phyloP scores from a whole-genome alignment of 2,888 invertebrate genomes.

The Dolichomitus sp. region DNA sequence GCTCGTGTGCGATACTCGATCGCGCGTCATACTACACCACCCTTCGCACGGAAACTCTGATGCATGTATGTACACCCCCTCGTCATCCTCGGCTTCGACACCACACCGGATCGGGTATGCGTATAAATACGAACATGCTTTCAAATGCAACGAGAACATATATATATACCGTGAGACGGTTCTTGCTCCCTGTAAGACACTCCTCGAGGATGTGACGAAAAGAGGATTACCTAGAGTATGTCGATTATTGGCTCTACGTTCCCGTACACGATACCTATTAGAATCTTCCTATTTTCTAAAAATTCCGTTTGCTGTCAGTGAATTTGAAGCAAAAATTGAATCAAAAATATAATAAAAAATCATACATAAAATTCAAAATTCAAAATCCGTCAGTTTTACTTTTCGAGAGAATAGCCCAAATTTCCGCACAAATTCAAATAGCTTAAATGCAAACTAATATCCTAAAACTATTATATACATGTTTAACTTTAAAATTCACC shows the following conservation, averaged over 20 bases:
- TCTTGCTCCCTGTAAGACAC: conserved; percentile 14
- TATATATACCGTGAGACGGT: background rate
- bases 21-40: conserved; percentile 77
- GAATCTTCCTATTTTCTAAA: background rate
- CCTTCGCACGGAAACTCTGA: conserved; percentile 67
- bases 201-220: background rate
- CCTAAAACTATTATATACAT: too few relatives aligned
- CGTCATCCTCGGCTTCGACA: conserved; percentile 29
- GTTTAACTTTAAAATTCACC: background rate
- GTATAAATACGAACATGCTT: conserved; percentile 8
- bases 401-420: too few relatives aligned
- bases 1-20: conserved; percentile 80
- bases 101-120: conserved; percentile 35
- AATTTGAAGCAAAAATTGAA: background rate
- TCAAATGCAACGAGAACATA: conserved; percentile 15
- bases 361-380: too few relatives aligned
- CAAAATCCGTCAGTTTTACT: too few relatives aligned
- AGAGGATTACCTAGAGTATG: conserved; percentile 1
- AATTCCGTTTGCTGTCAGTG: background rate
- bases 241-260: background rate
- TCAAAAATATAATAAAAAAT: background rate
- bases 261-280: background rate
- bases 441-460: too few relatives aligned
- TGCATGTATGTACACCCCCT: conserved; percentile 28
- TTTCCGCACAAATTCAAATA: too few relatives aligned